phyloP scores from a whole-genome alignment of 2,797 vertebrate genomes.

The Myotis planiceps region DNA sequence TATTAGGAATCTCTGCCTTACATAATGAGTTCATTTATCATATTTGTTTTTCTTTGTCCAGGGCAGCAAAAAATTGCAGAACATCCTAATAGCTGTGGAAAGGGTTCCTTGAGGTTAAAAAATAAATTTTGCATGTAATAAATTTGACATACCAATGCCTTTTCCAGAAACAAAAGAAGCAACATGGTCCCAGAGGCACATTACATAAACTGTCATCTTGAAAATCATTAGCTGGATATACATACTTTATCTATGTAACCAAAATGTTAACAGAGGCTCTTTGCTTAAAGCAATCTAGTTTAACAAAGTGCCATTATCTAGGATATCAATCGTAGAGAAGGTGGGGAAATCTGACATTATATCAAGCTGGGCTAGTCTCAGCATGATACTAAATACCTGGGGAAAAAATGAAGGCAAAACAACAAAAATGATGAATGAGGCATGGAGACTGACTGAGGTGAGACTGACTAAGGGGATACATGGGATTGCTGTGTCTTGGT shows the following conservation, averaged over 20 bases:
- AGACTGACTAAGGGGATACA: neutral
- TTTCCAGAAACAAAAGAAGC: constrained; percentile 11
- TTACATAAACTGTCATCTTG: neutral
- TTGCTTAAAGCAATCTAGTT: neutral
- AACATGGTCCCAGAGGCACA: neutral
- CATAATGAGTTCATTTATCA: neutral
- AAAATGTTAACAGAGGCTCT: neutral
- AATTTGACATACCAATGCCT: neutral
- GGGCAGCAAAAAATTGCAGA: neutral
- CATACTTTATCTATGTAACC: neutral
- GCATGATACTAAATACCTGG: neutral
- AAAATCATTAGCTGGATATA: neutral
- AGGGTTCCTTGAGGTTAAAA: neutral
- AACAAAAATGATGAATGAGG: neutral
- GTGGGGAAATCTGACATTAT: neutral
- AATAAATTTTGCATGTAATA: neutral
- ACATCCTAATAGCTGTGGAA: neutral
- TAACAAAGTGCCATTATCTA: neutral
- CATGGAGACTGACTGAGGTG: neutral
- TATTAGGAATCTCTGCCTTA: neutral
- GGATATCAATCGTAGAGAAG: neutral
- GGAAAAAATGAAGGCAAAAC: constrained; percentile 9
- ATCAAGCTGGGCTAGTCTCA: neutral
- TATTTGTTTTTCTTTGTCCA: neutral
- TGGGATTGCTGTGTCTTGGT: neutral